Percentiles rank a stretch among this genome's conserved stretches.
Evolutionary conservation across 1,140 invertebrate species (phyloP).

Genomic region (Vollenhovia emeryi): DNA sequence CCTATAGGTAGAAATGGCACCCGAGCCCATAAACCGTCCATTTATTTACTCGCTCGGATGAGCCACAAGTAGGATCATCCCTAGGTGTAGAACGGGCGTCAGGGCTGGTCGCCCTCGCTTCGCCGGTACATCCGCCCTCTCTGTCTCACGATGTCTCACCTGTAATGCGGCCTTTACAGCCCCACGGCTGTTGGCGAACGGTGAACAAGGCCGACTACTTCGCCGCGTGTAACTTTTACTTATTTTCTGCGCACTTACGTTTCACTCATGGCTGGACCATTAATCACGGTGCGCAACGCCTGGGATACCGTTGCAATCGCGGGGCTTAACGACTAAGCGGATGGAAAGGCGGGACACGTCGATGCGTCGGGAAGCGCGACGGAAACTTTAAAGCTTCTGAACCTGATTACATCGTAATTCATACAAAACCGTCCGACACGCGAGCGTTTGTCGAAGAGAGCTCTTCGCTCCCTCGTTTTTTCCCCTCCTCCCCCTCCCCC

Average conservation of each 20-base stretch:
- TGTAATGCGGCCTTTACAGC: slow-evolving; percentile 69
- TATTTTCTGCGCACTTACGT: slow-evolving; percentile 77
- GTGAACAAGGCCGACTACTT: slow-evolving; percentile 79
- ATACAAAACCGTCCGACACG: background rate
- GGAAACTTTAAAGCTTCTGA: background rate
- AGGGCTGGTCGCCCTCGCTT: background rate
- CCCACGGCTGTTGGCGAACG: slow-evolving; percentile 74
- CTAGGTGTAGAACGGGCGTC: no score
- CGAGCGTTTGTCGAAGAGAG: background rate
- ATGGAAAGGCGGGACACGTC: background rate
- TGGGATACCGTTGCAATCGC: slow-evolving; percentile 46
- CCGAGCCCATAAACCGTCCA: no score
- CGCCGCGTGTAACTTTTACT: slow-evolving; percentile 78
- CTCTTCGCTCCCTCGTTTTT: background rate
- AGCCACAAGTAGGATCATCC: no score
- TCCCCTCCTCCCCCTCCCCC: background rate
- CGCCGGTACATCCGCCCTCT: slow-evolving; percentile 11
- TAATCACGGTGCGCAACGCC: slow-evolving; percentile 69
- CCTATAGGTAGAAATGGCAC: no score
- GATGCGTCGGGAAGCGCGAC: background rate
- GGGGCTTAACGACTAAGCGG: background rate
- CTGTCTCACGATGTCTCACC: slow-evolving; percentile 66
- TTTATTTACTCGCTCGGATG: no score
- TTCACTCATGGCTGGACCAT: slow-evolving; percentile 74
- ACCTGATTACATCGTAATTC: slow-evolving; percentile 7